Evolutionary conservation across 2,113 vertebrate genomes (phyloP).

Genomic region (Equus przewalskii): DNA sequence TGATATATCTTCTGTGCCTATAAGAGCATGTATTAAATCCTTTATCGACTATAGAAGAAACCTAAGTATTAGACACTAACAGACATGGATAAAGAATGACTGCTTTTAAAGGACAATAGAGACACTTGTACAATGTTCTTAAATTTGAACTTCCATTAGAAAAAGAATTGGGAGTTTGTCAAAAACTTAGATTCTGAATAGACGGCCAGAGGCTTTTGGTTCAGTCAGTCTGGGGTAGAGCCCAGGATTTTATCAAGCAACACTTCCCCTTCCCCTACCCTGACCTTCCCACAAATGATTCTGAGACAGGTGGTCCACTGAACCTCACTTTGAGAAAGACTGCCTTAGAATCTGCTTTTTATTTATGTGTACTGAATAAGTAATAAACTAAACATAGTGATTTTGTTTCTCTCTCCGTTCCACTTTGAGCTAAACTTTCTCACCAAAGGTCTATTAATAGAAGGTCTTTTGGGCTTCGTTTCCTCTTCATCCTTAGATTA

Average conservation of each 20-base stretch:
- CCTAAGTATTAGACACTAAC: neutral
- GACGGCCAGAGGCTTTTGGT: neutral
- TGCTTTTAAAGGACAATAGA: slow-evolving; percentile 1
- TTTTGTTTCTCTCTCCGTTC: neutral
- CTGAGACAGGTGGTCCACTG: neutral
- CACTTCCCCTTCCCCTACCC: accelerated
- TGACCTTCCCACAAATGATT: neutral
- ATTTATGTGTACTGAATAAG: neutral
- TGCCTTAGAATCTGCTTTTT: neutral
- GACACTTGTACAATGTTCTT: neutral
- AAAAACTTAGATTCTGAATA: neutral
- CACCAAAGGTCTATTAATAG: neutral
- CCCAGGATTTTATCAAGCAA: neutral
- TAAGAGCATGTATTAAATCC: neutral
- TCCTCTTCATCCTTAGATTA: neutral
- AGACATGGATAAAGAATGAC: neutral
- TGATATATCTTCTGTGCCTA: neutral
- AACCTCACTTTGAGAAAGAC: neutral
- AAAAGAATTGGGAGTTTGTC: neutral
- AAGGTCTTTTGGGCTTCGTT: neutral
- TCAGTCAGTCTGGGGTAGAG: neutral
- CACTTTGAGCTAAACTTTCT: neutral
- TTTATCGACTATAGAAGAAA: neutral
- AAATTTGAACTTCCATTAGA: neutral
- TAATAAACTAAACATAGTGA: neutral